Percentiles rank a stretch among this genome's conserved stretches.
Evolutionary conservation across 2,888 invertebrate species (phyloP).

Genomic region (Tubulanus polymorphus): DNA sequence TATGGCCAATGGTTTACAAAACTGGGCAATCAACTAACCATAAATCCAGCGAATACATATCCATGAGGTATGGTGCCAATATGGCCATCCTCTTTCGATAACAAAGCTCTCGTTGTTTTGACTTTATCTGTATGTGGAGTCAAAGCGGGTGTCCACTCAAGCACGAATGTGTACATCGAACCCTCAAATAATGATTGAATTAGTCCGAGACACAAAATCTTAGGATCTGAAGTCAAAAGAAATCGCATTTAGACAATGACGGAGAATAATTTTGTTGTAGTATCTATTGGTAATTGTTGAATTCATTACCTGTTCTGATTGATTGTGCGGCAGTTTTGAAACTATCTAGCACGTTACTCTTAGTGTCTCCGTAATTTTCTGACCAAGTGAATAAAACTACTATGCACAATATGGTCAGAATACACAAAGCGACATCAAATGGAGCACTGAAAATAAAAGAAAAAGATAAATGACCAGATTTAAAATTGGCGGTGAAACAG

Average conservation of each 20-base stretch:
- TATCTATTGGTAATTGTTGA: no score
- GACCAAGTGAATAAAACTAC: slow-evolving; percentile 46
- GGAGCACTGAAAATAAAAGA: slow-evolving; percentile 42
- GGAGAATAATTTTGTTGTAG: no score
- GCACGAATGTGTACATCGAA: slow-evolving; percentile 58
- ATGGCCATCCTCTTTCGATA: slow-evolving; percentile 27
- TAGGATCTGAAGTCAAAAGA: slow-evolving; percentile 45
- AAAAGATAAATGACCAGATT: slow-evolving; percentile 1
- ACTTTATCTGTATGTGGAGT: slow-evolving; percentile 26
- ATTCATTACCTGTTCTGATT: slow-evolving; percentile 39
- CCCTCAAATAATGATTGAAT: slow-evolving; percentile 58
- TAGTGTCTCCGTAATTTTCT: slow-evolving; percentile 50
- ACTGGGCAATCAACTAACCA: slow-evolving; percentile 48
- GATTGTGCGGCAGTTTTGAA: slow-evolving; percentile 31
- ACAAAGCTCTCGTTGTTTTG: not conserved
- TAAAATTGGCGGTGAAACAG: not conserved
- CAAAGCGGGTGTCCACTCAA: slow-evolving; percentile 58
- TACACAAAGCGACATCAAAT: slow-evolving; percentile 46
- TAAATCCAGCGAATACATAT: slow-evolving; percentile 57
- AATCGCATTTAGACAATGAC: not conserved
- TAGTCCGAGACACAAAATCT: slow-evolving; percentile 55
- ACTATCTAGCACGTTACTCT: slow-evolving; percentile 29
- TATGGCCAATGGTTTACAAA: not conserved
- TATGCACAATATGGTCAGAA: slow-evolving; percentile 41
- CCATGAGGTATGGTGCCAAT: slow-evolving; percentile 55